Conservation (phyloP, 2,797 vertebrate species). For the Macroramphosus scolopax region DNA sequence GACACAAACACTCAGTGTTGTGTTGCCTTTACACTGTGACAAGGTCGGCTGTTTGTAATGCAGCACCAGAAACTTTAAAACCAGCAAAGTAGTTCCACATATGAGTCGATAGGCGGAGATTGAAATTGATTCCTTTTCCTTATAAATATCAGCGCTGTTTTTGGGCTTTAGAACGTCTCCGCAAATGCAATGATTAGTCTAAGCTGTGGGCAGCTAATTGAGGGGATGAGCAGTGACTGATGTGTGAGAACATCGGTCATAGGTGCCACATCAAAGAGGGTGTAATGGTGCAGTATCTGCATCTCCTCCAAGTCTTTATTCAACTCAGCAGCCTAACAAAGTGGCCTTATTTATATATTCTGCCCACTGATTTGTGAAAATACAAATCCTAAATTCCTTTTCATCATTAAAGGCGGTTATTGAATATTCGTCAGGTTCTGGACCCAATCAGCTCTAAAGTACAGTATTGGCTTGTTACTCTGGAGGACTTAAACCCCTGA, state of each 20-base stretch:
- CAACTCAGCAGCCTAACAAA: neutral
- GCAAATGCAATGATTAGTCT: slow-evolving; percentile 20
- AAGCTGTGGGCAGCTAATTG: slow-evolving; percentile 18
- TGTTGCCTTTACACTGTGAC: no score
- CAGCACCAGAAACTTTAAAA: no score
- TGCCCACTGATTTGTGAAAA: slow-evolving; percentile 8
- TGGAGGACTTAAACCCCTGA: slow-evolving; percentile 73
- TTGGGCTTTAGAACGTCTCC: slow-evolving; percentile 22
- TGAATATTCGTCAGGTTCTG: slow-evolving; percentile 58
- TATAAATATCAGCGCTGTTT: slow-evolving; percentile 20
- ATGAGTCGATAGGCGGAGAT: no score
- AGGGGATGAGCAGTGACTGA: slow-evolving; percentile 23
- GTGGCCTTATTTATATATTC: slow-evolving; percentile 24
- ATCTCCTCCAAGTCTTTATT: no score
- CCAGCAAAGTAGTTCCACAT: no score
- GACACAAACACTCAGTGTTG: neutral
- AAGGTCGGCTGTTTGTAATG: no score
- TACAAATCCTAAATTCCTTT: slow-evolving; percentile 25
- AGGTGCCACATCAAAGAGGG: neutral
- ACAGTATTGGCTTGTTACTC: slow-evolving; percentile 55
- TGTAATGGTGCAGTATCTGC: neutral
- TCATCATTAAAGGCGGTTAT: slow-evolving; percentile 41
- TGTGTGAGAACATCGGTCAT: slow-evolving; percentile 21
- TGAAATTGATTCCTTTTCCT: no score
- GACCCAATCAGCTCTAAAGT: slow-evolving; percentile 41